A percentile compares a stretch with the other conserved stretches of the same genome.
Conservation (phyloP, 2,888 invertebrate species). For the Pristionchus mayeri region DNA sequence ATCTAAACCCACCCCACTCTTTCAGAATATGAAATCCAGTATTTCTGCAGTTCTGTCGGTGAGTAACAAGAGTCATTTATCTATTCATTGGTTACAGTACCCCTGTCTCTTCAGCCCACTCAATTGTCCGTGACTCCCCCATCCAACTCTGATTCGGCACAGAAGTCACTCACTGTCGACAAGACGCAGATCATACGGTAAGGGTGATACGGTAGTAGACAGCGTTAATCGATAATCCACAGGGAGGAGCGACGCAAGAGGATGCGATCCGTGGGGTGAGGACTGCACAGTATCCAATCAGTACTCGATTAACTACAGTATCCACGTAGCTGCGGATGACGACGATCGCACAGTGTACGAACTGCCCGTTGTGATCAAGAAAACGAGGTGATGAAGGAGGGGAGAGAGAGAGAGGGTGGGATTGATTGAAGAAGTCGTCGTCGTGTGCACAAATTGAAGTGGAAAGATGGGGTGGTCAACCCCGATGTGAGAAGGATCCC, state of each 20-base stretch:
- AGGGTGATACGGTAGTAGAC: not conserved
- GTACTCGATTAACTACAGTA: not conserved
- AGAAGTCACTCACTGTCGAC: not conserved
- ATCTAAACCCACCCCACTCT: not conserved
- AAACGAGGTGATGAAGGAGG: not conserved
- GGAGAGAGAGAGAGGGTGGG: not conserved
- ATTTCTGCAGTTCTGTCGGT: not conserved
- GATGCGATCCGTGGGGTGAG: slow-evolving; percentile 11
- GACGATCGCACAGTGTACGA: not conserved
- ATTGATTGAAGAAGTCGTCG: slow-evolving; percentile 7
- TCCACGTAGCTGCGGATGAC: not conserved
- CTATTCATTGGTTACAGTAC: not conserved
- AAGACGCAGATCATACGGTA: not conserved
- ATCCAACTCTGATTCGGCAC: not conserved
- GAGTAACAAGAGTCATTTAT: not conserved
- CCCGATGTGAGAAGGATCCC: not conserved
- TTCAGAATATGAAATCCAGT: not conserved
- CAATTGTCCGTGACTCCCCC: not conserved
- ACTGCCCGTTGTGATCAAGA: not conserved
- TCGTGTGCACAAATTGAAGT: slow-evolving; percentile 25
- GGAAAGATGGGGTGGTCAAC: not conserved
- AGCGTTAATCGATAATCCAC: not conserved
- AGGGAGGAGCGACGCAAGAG: slow-evolving; percentile 6
- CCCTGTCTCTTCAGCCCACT: not conserved
- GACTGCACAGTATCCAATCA: not conserved